These are phyloP conservation scores for Pocillopora meandrina DNA, from an alignment of 92 coral and sea anemone species.

Conservation along the genomic window DNA sequence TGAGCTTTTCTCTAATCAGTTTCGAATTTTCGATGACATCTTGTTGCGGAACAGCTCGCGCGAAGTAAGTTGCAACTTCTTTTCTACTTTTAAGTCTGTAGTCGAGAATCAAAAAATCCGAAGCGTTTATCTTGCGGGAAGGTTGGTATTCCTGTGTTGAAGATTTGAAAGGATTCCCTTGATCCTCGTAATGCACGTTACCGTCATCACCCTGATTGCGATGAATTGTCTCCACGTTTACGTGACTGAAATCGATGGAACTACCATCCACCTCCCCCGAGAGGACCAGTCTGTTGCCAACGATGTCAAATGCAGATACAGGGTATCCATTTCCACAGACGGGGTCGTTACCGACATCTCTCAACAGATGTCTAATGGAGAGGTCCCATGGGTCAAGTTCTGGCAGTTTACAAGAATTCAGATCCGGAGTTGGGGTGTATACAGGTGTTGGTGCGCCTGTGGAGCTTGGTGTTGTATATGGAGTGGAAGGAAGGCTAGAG, in stretches of 20 bases:
- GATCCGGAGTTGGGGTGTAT: constrained; percentile 19
- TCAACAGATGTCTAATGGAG: constrained; percentile 64
- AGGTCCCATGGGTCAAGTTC: constrained; percentile 84
- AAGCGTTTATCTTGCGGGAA: constrained; percentile 49
- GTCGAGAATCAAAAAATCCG: constrained; percentile 69
- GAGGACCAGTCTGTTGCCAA: constrained; percentile 65
- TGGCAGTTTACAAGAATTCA: constrained; percentile 72
- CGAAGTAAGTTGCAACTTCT: constrained; percentile 41
- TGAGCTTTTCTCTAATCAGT: not conserved
- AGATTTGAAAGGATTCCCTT: constrained; percentile 30
- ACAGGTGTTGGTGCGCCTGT: constrained; percentile 27
- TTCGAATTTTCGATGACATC: constrained; percentile 30
- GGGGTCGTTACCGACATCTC: constrained; percentile 80
- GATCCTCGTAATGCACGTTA: constrained; percentile 9
- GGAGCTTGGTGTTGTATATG: not conserved
- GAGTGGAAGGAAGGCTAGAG: not conserved
- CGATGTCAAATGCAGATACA: constrained; percentile 63
- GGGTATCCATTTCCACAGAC: constrained; percentile 65
- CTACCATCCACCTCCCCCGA: constrained; percentile 26
- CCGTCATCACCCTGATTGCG: constrained; percentile 46
- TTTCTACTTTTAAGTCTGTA: constrained; percentile 45
- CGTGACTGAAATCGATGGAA: constrained; percentile 21
- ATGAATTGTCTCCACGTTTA: constrained; percentile 63
- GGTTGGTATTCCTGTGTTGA: constrained; percentile 6
- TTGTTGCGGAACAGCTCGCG: constrained; percentile 59